These are phyloP conservation scores for Manis crassicaudata DNA, from an alignment of 2,797 vertebrate species.

Conservation along the genomic window DNA sequence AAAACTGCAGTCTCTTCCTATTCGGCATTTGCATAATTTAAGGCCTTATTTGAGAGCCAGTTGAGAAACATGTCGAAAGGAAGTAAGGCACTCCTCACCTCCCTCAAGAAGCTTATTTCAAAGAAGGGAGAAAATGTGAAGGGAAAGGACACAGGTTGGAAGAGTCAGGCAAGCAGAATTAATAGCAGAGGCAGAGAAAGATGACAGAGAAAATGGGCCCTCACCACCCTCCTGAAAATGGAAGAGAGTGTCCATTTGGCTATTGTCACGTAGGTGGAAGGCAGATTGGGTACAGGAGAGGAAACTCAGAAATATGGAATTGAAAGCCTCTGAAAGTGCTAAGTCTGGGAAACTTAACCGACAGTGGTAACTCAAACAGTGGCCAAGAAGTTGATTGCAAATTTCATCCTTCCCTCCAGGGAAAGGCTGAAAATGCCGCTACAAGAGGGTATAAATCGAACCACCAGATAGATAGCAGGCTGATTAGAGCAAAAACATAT, in stretches of 20 bases:
- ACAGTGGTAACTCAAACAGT: background rate
- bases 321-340: background rate
- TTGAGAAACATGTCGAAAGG: background rate
- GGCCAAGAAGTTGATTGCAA: background rate
- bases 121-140: background rate
- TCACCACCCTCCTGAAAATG: background rate
- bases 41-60: background rate
- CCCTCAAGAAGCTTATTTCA: background rate
- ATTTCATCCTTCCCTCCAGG: conserved; percentile 33
- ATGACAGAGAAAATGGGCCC: background rate
- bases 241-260: background rate
- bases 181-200: background rate
- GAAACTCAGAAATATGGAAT: background rate
- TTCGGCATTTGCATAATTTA: background rate
- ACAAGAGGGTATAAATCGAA: conserved; percentile 34
- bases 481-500: conserved; percentile 63
- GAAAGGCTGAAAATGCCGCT: background rate
- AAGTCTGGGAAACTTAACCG: background rate
- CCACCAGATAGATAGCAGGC: conserved; percentile 42
- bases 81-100: background rate
- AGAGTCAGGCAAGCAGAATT: background rate
- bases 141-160: background rate
- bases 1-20: background rate
- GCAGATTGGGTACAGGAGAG: background rate
- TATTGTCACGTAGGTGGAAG: background rate